Evolutionary conservation across 2,888 invertebrate genomes (phyloP).

Genomic region (Polydrusus tereticollis): DNA sequence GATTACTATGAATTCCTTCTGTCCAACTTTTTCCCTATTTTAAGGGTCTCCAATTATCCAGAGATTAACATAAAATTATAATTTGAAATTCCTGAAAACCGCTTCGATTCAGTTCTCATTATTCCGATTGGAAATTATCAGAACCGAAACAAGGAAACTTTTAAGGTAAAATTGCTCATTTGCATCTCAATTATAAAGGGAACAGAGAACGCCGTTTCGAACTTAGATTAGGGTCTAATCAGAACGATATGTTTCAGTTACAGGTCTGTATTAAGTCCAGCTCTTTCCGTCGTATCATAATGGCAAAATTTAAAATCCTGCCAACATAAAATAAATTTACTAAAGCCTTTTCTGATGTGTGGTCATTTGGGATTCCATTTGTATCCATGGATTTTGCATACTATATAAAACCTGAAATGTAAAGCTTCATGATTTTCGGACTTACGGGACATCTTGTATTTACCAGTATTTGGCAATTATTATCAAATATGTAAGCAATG

Average conservation of each 20-base stretch:
- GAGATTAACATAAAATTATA: slow-evolving; percentile 18
- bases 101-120: slow-evolving; percentile 1
- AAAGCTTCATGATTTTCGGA: no score
- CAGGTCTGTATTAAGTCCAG: background rate
- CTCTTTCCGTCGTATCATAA: no score
- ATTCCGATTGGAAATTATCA: slow-evolving; percentile 22
- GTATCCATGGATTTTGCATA: no score
- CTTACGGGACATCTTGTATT: no score
- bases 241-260: slow-evolving; percentile 14
- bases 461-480: no score
- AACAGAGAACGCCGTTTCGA: slow-evolving; percentile 14
- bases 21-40: background rate
- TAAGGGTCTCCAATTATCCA: slow-evolving; percentile 3
- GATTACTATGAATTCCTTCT: no score
- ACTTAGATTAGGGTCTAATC: slow-evolving; percentile 28
- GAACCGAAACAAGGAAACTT: slow-evolving; percentile 24
- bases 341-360: no score
- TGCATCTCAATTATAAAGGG: slow-evolving; percentile 29
- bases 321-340: no score
- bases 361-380: no score
- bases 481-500: no score
- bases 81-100: slow-evolving; percentile 9
- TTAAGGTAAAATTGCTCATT: slow-evolving; percentile 32
- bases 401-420: no score
- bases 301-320: background rate